Evolutionary conservation across 1,140 invertebrate species (phyloP).

Genomic region (Papilio dardanus): DNA sequence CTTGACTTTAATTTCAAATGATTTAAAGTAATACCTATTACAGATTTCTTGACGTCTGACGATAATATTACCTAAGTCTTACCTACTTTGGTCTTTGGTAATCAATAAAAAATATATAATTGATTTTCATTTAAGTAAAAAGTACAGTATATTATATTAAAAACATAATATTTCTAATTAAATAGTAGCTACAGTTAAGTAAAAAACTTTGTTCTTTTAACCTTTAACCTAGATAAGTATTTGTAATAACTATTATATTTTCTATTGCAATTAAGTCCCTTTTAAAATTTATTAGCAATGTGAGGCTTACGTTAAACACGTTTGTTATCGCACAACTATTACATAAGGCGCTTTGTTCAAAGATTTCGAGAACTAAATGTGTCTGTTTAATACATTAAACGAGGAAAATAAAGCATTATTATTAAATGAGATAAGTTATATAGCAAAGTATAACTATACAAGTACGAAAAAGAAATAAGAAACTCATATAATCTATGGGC

Average conservation of each 20-base stretch:
- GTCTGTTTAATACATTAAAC: too few species aligned
- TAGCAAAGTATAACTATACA: not conserved
- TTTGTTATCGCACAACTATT: not conserved
- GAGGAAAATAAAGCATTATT: too few species aligned
- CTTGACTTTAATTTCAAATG: not conserved
- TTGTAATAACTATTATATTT: too few species aligned
- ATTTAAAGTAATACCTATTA: not conserved
- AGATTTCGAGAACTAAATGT: not conserved
- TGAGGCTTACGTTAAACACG: not conserved
- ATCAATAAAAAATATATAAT: not conserved
- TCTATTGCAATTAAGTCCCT: not conserved
- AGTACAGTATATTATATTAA: too few species aligned
- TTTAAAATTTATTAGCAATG: not conserved
- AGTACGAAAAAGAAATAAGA: not conserved
- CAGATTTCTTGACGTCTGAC: not conserved
- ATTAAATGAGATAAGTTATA: not conserved
- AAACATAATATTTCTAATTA: too few species aligned
- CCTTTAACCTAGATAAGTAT: too few species aligned
- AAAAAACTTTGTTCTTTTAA: too few species aligned
- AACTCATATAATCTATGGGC: slow-evolving; percentile 12
- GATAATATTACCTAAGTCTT: not conserved
- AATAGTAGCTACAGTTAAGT: too few species aligned
- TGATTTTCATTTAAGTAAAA: not conserved
- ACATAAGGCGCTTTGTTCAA: not conserved
- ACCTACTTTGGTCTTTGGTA: not conserved